phyloP scores from a whole-genome alignment of 2,888 invertebrate species.

The Heliconius ismenius region DNA sequence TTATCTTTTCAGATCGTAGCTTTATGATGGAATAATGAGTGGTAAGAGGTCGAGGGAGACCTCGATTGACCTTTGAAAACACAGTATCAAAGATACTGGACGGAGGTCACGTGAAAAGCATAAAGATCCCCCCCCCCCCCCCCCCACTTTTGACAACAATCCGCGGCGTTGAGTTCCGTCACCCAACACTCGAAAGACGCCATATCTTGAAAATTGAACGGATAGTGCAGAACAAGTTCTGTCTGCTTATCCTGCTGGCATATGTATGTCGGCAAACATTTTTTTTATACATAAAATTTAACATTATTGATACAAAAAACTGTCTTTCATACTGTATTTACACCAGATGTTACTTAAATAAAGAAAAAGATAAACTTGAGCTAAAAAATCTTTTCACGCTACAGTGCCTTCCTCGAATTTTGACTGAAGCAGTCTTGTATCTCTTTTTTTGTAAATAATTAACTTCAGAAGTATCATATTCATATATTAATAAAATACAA shows the following conservation, averaged over 20 bases:
- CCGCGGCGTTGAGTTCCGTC: neutral
- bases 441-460: neutral
- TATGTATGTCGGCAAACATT: too few species aligned
- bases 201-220: neutral
- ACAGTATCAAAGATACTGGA: too few species aligned
- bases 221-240: neutral
- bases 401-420: slow-evolving; percentile 16
- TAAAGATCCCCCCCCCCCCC: too few species aligned
- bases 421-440: slow-evolving; percentile 5
- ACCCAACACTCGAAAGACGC: too few species aligned
- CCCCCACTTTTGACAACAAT: too few species aligned
- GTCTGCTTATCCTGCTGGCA: too few species aligned
- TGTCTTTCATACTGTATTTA: neutral
- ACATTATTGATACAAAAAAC: neutral
- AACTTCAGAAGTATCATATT: neutral
- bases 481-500: neutral
- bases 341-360: slow-evolving; percentile 13
- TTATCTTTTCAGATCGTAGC: too few species aligned
- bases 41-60: too few species aligned
- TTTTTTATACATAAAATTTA: neutral
- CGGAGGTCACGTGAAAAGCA: too few species aligned
- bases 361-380: neutral
- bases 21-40: too few species aligned
- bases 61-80: too few species aligned
- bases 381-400: neutral